Conservation (phyloP, 2,888 invertebrate genomes). For the Matsumyia berberina region DNA sequence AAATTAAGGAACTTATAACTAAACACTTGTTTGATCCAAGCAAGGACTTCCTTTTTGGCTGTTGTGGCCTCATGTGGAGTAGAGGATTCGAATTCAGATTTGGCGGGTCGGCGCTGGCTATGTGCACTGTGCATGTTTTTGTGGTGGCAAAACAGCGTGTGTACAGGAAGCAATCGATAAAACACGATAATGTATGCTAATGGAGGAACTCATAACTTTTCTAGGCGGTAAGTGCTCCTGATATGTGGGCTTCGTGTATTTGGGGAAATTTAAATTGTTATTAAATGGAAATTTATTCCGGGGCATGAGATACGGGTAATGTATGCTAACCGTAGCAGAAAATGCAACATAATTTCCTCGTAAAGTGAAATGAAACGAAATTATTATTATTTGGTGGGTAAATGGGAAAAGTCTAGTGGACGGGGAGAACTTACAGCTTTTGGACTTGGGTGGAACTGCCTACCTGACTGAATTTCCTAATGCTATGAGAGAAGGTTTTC, state of each 20-base stretch:
- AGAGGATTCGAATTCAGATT: background rate
- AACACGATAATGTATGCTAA: constrained; percentile 59
- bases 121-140: constrained; percentile 13
- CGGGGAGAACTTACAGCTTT: background rate
- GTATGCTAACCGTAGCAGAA: constrained; percentile 46
- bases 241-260: constrained; percentile 38
- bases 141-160: constrained; percentile 5
- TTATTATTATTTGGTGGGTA: constrained; percentile 6
- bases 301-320: constrained; percentile 44
- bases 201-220: constrained; percentile 47
- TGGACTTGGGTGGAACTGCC: background rate
- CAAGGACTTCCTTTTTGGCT: background rate
- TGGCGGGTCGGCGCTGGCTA: background rate
- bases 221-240: constrained; percentile 35
- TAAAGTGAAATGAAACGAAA: constrained; percentile 37
- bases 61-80: background rate
- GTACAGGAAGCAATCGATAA: constrained; percentile 57
- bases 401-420: background rate
- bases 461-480: too few species aligned
- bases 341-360: constrained; percentile 41
- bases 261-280: constrained; percentile 51
- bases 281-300: constrained; percentile 65
- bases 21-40: constrained; percentile 61
- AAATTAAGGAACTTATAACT: constrained; percentile 40
- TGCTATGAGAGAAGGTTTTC: too few species aligned